A percentile compares a stretch with the other conserved stretches of the same genome.
Conservation (phyloP, 2,113 vertebrate genomes). For the Epinephelus fuscoguttatus region DNA sequence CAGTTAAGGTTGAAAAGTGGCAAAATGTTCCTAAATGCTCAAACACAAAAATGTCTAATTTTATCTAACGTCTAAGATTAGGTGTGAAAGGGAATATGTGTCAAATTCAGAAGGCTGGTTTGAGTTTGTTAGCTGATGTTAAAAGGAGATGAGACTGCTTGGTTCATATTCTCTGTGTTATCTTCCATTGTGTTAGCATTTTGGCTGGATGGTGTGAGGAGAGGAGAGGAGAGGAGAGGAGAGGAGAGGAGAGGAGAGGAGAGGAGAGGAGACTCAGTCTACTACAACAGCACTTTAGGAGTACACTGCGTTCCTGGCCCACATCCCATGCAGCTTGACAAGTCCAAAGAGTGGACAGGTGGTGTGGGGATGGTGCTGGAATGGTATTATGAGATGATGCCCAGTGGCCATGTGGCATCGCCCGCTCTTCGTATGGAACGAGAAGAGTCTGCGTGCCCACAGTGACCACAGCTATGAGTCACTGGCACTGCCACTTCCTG, state of each 20-base stretch:
- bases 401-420: conserved; percentile 79
- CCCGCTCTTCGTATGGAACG: conserved; percentile 71
- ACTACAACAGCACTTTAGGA: conserved; percentile 68
- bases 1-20: background rate
- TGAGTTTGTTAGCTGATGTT: background rate
- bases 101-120: background rate
- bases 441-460: conserved; percentile 61
- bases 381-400: conserved; percentile 71
- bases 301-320: conserved; percentile 80
- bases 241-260: conserved; percentile 21
- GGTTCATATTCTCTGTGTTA: too few species aligned
- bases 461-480: conserved; percentile 73
- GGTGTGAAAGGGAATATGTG: background rate
- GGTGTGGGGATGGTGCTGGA: conserved; percentile 82
- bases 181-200: too few species aligned
- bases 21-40: background rate
- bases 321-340: conserved; percentile 72
- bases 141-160: background rate
- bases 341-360: conserved; percentile 81
- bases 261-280: conserved; percentile 54
- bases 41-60: background rate
- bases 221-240: background rate
- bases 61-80: background rate
- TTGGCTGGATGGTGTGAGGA: background rate
- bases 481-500: conserved; percentile 75